These are phyloP conservation scores for Numenius phaeopus DNA, from an alignment of 2,797 vertebrate genomes.

Conservation along the genomic window DNA sequence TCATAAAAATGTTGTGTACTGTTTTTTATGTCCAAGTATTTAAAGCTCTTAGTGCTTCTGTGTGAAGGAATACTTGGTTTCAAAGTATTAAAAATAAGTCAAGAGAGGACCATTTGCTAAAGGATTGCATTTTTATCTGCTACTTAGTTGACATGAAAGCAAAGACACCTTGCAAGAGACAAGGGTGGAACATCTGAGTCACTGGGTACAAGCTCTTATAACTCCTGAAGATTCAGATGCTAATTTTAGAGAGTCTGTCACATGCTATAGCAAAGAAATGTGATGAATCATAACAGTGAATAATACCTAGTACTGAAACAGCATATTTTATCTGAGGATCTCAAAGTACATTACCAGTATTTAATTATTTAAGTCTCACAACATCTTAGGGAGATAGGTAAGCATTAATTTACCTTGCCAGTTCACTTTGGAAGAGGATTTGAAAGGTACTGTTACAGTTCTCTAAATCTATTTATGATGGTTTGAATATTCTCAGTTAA, in stretches of 20 bases:
- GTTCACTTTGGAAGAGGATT: neutral
- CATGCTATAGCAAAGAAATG: neutral
- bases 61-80: neutral
- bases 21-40: neutral
- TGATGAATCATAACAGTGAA: neutral
- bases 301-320: neutral
- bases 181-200: neutral
- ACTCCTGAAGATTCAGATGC: neutral
- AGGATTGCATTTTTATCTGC: neutral
- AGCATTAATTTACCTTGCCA: neutral
- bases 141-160: neutral
- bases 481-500: neutral
- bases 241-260: neutral
- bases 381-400: neutral
- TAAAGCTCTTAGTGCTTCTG: neutral
- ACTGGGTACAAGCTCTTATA: neutral
- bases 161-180: neutral
- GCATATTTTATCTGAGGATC: neutral
- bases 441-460: neutral
- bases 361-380: neutral
- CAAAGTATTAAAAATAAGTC: neutral
- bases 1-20: neutral
- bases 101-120: neutral
- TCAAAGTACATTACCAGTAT: neutral
- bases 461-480: neutral